These are phyloP conservation scores for Diorhabda carinulata DNA, from an alignment of 1,140 invertebrate genomes.

Conservation along the genomic window DNA sequence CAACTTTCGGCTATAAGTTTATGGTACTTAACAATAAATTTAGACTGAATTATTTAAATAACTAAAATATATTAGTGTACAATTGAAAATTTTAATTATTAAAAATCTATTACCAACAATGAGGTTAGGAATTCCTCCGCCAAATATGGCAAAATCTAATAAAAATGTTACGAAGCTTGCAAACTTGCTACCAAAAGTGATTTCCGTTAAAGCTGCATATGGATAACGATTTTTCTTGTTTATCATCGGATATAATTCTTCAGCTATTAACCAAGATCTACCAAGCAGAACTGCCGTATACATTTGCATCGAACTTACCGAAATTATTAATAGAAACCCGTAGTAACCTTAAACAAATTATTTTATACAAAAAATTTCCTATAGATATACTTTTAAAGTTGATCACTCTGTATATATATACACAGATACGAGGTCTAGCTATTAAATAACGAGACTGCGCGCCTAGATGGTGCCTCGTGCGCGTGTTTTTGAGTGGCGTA, in stretches of 20 bases:
- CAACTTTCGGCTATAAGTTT: neutral
- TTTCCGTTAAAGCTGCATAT: constrained; percentile 70
- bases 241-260: constrained; percentile 63
- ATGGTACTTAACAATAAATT: no score
- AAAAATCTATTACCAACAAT: constrained; percentile 59
- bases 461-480: no score
- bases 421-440: no score
- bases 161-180: constrained; percentile 62
- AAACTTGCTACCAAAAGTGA: constrained; percentile 60
- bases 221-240: constrained; percentile 65
- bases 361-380: no score
- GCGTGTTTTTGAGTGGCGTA: no score
- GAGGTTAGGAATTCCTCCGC: constrained; percentile 70
- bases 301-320: constrained; percentile 66
- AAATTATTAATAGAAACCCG: constrained; percentile 63
- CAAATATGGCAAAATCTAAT: constrained; percentile 68
- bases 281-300: constrained; percentile 72
- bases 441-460: no score
- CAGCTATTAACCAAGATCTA: constrained; percentile 69
- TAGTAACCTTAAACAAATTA: constrained; percentile 57
- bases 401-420: no score
- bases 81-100: neutral
- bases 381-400: no score
- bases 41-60: no score
- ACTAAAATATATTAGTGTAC: no score